Evolutionary conservation across 1,140 invertebrate species (phyloP), one percentile per base, ranked within the genome.

Genomic region (Eriocheir sinensis): DNA sequence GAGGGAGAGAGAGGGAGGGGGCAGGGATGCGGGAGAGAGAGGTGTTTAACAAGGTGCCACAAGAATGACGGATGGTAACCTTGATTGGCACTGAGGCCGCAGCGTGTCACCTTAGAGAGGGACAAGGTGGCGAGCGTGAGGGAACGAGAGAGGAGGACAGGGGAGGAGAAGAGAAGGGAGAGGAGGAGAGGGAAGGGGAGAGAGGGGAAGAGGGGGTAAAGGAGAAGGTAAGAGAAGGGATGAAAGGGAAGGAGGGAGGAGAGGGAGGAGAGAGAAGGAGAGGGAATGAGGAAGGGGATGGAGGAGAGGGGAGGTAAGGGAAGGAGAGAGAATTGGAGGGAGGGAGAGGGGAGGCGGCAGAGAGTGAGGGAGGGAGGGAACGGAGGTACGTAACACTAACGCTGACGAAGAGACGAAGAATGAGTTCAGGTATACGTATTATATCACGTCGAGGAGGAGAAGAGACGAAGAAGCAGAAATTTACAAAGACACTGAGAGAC

Each of bases 241-340:
- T 60, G 53, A 72, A 44, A 91, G 48, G 32, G 40, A 53, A 30
- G 30, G 44, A 53, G 41, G 9, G 44, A 30, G 30, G 34, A 30
- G 48, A 41, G 48, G 89, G 48, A 41, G 48, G 89, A 60, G 44
- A 91, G 89, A 91, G 89, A 91, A n/a, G 30, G 89, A 60, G 48
- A 60, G 38, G 21, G 15, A 44, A 0, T 6, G 21, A 38, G 38
- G n/a, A n/a, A n/a, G n/a, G n/a, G n/a, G n/a, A n/a, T n/a, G n/a
- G n/a, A n/a, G n/a, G n/a, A n/a, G 44, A 21, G 21, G 21, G 12
- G 38, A 89, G 44, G 15, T 30, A 30, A 48, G 44, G 34, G 30
- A 48, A 89, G 34, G 41, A 2, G 41, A 12, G 9, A 30, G 21
- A 30, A 1, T 17, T 21, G 21, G 86, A 38, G 32, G 40, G 86